Evolutionary conservation across 2,888 invertebrate genomes (phyloP).

Genomic region (Acleris sparsana): DNA sequence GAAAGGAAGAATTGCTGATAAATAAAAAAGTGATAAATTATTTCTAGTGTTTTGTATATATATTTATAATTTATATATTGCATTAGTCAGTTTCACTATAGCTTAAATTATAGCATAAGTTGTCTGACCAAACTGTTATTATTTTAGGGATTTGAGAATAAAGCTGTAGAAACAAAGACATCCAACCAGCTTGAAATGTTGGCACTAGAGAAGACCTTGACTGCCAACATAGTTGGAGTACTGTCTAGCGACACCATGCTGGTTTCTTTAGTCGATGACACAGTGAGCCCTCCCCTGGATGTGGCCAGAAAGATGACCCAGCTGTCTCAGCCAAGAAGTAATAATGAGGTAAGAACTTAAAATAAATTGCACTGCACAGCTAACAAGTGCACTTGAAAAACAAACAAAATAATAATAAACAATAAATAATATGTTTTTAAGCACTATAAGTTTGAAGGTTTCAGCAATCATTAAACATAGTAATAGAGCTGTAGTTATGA

Average conservation of each 20-base stretch:
- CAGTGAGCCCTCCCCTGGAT: constrained; percentile 80
- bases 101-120: too few species aligned
- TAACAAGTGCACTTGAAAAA: too few species aligned
- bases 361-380: background rate
- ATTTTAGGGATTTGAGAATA: constrained; percentile 77
- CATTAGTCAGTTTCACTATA: too few species aligned
- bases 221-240: constrained; percentile 82
- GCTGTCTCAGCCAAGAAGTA: constrained; percentile 67
- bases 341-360: constrained; percentile 60
- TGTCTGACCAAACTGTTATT: background rate
- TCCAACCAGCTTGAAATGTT: constrained; percentile 87
- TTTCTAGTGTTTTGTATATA: background rate
- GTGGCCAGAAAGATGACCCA: constrained; percentile 82
- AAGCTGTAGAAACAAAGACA: constrained; percentile 80
- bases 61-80: too few species aligned
- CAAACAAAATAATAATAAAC: too few species aligned
- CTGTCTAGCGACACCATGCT: constrained; percentile 80
- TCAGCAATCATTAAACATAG: too few species aligned
- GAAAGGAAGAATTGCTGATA: background rate
- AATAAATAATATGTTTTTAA: too few species aligned
- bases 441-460: too few species aligned
- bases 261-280: constrained; percentile 85
- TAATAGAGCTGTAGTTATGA: too few species aligned
- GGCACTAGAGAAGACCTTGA: constrained; percentile 85
- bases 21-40: background rate